phyloP scores from a whole-genome alignment of 1,140 invertebrate genomes.

The Dendroctonus ponderosae region DNA sequence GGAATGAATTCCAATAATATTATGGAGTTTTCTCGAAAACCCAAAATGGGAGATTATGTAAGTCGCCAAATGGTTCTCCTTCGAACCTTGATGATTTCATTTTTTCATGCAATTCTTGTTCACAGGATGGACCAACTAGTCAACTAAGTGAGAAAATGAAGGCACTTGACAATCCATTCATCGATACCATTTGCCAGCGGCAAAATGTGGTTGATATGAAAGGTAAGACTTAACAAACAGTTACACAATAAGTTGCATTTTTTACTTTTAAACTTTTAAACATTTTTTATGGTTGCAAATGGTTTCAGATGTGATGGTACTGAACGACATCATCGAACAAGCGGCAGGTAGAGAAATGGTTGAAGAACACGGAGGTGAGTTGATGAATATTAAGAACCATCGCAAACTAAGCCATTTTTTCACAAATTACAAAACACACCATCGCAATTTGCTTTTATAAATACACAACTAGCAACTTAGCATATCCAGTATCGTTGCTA shows the following conservation, averaged over 20 bases:
- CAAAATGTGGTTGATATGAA: constrained; percentile 91
- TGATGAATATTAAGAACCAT: constrained; percentile 3
- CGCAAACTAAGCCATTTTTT: constrained; percentile 15
- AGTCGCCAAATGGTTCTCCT: constrained; percentile 48
- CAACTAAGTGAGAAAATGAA: constrained; percentile 67
- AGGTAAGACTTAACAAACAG: constrained; percentile 55
- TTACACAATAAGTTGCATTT: no score
- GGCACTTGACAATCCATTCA: constrained; percentile 87
- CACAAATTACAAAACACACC: constrained; percentile 40
- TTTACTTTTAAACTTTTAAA: no score
- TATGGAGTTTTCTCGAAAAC: constrained; percentile 66
- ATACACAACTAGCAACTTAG: constrained; percentile 21
- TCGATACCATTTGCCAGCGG: constrained; percentile 75
- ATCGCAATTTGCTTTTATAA: constrained; percentile 48
- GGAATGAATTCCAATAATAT: constrained; percentile 59
- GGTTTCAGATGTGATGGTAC: constrained; percentile 88
- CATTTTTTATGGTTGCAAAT: not conserved
- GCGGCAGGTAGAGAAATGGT: constrained; percentile 82
- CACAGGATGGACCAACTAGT: constrained; percentile 48
- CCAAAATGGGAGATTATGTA: constrained; percentile 67
- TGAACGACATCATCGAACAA: constrained; percentile 97
- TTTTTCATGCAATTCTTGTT: constrained; percentile 4
- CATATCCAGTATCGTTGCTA: not conserved
- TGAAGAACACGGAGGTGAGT: constrained; percentile 84
- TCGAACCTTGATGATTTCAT: not conserved